Evolutionary conservation across 2,888 invertebrate genomes (phyloP), one percentile per base, ranked within the genome.

Genomic region (Pyrocoelia pectoralis): DNA sequence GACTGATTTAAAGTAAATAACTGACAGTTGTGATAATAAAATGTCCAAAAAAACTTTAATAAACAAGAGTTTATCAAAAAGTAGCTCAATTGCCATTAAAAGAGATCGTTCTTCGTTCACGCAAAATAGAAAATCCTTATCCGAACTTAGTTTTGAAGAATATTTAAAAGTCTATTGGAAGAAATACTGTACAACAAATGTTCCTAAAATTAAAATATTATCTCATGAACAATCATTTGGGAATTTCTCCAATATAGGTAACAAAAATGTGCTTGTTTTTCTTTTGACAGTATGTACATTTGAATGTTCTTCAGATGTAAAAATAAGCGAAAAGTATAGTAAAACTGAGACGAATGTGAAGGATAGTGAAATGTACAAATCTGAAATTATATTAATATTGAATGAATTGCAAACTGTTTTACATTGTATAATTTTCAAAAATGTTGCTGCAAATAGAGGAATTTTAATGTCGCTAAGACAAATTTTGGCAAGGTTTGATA

Each of bases 391-490:
- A 9, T 9, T 50, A 5, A 29, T 64, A 15, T 58, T 41, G 18
- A 55, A 58, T 8, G 54, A 57, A n/a, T 29, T 19, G 5, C 50
- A 49, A 24, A 54, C 50, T 14, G 12, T 33, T 24, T 33, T 66
- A 40, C 19, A 59, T 17, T 53, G 17, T 2, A n/a, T 68, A 19
- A 61, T 70, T 18, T 61, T 61, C 13, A 70, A 68, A 55, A 54
- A 69, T 15, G 61, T 66, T 56, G 13, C 14, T n/a, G 57, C 67
- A 14, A 61, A 65, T 8, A 41, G 67, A 57, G 40, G 58, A 1
- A 49, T 67, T 38, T 33, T 70, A 38, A 68, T 67, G 14, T 58
- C 58, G 0, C 40, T 70, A 24, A 48, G 67, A 50, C 67, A 63
- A 59, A 64, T 63, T 1, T 38, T 67, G 9, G 43, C 56, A n/a